Evolutionary conservation across 2,797 vertebrate species (phyloP), one percentile per base, ranked within the genome.

Genomic region (Neosilurus mollespiculum): DNA sequence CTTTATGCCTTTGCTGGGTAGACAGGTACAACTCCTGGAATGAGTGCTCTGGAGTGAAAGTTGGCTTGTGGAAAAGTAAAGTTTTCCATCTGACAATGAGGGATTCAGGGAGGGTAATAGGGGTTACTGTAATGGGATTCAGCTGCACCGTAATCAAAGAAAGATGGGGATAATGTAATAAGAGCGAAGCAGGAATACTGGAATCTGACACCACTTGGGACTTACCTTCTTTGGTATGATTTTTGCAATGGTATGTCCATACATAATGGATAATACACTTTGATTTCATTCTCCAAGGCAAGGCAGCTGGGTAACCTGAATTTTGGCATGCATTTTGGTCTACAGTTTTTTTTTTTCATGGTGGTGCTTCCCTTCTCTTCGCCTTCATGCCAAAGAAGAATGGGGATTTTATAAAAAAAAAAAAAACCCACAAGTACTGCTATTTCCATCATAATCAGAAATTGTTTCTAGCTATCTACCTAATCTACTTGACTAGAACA

Each of bases 141-240:
- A 95, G 94, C 93, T 95, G 94, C 91, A 89, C 78, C 79, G 85
- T 93, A 94, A 94, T 95, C 93, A 94, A 92, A 93, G 90, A 84
- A 92, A 93, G 90, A 94, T 91, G 92, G 90, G 90, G 91, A 91
- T 93, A 92, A 93, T 92, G 92, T 93, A 88, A 86, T 86, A 73
- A 87, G 91, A 88, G 82, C 62, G 49, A 54, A 88, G 89, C 84
- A 87, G 85, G 86, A 92, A 91, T 89, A 86, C 76, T 90, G 71
- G 82, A 90, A 90, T 76, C 82, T 87, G 90, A 69, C 65, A 86
- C 90, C 88, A 92, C 90, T 92, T 90, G 56, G 72, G 56, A 82
- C 26, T 9, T 26, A 49, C 66, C 67, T 72, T 24, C 56, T 81
- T 51, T 34, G 49, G 24, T 75, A 54, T 16, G 20, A 18, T 7